Evolutionary conservation across 2,888 invertebrate genomes (phyloP).

Genomic region (Noctua pronuba): DNA sequence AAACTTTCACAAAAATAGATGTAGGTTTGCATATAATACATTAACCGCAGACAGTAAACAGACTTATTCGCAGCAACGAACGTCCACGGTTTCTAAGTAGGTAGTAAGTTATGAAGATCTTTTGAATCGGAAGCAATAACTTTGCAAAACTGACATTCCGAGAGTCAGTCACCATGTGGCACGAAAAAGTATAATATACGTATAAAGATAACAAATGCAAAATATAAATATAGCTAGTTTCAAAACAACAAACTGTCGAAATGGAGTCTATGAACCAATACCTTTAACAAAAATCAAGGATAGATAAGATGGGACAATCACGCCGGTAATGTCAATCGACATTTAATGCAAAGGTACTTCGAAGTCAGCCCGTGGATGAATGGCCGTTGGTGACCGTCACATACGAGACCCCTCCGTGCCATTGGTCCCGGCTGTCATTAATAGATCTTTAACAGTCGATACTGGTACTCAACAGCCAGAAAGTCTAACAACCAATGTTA

Average conservation of each 20-base stretch:
- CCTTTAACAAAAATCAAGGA: not conserved
- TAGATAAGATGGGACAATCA: not conserved
- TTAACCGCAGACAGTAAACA: slow-evolving; percentile 9
- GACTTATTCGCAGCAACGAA: not conserved
- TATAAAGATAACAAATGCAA: not conserved
- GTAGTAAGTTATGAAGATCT: not conserved
- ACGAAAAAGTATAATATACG: not conserved
- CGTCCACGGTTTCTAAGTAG: slow-evolving; percentile 3
- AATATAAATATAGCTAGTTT: not conserved
- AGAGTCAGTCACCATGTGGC: not conserved
- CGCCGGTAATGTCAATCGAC: not conserved
- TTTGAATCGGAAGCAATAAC: not conserved
- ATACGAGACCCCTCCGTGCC: not conserved
- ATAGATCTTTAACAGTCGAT: not conserved
- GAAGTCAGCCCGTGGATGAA: not conserved
- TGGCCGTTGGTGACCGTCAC: not conserved
- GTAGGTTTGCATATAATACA: slow-evolving; percentile 29
- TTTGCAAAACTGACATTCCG: not conserved
- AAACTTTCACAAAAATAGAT: slow-evolving; percentile 65
- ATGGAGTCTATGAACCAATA: no score
- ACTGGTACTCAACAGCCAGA: not conserved
- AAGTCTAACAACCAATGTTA: not conserved
- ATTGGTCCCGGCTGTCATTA: not conserved
- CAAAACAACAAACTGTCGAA: not conserved
- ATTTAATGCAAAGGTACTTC: not conserved